These are phyloP conservation scores for Nibea coibor DNA, from an alignment of 2,113 vertebrate species.

Conservation along the genomic window DNA sequence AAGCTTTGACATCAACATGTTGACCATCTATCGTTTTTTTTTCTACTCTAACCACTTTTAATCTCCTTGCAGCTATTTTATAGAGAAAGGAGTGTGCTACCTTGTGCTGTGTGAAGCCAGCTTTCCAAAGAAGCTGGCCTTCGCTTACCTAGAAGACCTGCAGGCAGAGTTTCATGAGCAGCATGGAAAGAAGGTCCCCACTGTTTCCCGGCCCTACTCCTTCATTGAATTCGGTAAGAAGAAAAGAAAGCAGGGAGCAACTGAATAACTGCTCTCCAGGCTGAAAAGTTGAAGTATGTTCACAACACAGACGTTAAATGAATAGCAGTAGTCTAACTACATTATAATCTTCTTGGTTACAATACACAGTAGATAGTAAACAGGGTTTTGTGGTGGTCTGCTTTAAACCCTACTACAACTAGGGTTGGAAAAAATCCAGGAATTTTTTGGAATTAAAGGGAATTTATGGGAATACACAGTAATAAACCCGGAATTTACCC, in stretches of 20 bases:
- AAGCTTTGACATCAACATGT: too few relatives aligned
- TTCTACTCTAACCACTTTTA: background rate
- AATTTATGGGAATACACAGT: too few relatives aligned
- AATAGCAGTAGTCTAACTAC: too few relatives aligned
- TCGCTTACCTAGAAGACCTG: slow-evolving; percentile 96
- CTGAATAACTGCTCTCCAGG: background rate
- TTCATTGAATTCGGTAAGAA: slow-evolving; percentile 98
- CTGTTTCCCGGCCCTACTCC: slow-evolving; percentile 96
- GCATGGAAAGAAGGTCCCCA: slow-evolving; percentile 95
- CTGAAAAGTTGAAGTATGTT: background rate
- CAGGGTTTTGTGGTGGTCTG: too few relatives aligned
- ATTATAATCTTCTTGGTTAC: too few relatives aligned
- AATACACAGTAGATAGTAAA: too few relatives aligned
- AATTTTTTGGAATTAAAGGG: too few relatives aligned
- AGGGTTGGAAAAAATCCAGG: too few relatives aligned
- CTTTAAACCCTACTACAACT: too few relatives aligned
- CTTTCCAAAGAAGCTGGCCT: slow-evolving; percentile 97
- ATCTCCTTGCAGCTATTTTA: slow-evolving; percentile 86
- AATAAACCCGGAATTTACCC: too few relatives aligned
- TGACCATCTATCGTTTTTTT: too few relatives aligned
- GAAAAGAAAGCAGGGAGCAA: background rate
- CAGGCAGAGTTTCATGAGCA: slow-evolving; percentile 98
- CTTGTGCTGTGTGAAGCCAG: slow-evolving; percentile 95
- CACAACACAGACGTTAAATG: too few relatives aligned
- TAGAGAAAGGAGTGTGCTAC: slow-evolving; percentile 96